Evolutionary conservation across 1,140 invertebrate genomes (phyloP).

Genomic region (Schlechtendalia chinensis): DNA sequence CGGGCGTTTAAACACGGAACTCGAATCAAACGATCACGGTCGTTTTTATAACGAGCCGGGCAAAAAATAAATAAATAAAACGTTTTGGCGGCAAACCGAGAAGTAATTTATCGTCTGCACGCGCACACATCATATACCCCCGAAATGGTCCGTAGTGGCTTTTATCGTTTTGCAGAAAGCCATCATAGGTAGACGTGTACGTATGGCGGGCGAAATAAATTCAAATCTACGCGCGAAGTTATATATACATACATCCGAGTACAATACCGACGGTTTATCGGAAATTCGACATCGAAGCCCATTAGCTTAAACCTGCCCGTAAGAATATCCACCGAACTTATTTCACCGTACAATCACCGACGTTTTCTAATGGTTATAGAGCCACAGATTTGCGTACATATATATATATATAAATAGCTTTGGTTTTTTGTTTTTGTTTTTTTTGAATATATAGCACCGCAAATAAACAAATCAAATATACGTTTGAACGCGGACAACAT

Average conservation of each 20-base stretch:
- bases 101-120: neutral
- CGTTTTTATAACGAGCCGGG: too few relatives aligned
- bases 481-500: too few relatives aligned
- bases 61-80: neutral
- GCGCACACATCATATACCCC: too few relatives aligned
- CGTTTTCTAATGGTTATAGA: neutral
- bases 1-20: too few relatives aligned
- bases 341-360: neutral
- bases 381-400: neutral
- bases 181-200: too few relatives aligned
- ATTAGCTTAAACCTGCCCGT: neutral
- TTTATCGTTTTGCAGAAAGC: neutral
- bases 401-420: too few relatives aligned
- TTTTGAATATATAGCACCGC: too few relatives aligned
- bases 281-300: conserved; percentile 9
- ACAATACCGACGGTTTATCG: neutral
- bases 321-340: neutral
- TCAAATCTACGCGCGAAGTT: neutral
- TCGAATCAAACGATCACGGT: too few relatives aligned
- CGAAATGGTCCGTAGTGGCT: neutral
- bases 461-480: too few relatives aligned
- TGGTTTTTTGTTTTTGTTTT: too few relatives aligned
- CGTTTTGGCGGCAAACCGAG: neutral
- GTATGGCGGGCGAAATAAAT: neutral
- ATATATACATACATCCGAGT: neutral